Conservation (phyloP, 2,888 invertebrate species). For the Lycaena phlaeas region DNA sequence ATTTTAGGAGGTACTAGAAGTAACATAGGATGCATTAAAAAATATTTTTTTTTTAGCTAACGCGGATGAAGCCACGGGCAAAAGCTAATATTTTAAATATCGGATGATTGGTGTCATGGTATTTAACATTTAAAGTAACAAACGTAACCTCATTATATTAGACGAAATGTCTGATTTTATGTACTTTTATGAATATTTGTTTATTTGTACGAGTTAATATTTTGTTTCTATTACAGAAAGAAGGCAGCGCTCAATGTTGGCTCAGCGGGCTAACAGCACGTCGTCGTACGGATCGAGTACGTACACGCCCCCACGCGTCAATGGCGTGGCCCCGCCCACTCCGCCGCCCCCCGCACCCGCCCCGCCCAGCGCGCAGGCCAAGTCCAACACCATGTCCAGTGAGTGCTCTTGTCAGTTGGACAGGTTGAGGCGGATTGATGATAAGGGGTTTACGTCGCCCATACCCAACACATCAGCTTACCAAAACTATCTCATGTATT, state of each 20-base stretch:
- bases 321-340: conserved; percentile 32
- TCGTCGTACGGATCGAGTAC: conserved; percentile 20
- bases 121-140: conserved; percentile 10
- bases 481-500: too few relatives aligned
- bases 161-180: too few relatives aligned
- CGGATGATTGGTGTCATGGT: too few relatives aligned
- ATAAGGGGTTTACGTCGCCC: too few relatives aligned
- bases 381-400: conserved; percentile 25
- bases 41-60: too few relatives aligned
- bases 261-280: conserved; percentile 34
- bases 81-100: too few relatives aligned
- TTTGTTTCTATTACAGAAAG: conserved; percentile 33
- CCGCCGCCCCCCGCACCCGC: conserved; percentile 24
- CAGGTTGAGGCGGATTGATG: too few relatives aligned
- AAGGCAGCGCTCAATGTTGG: conserved; percentile 39
- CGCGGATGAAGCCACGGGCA: too few relatives aligned
- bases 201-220: not conserved
- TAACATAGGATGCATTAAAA: too few relatives aligned
- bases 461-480: too few relatives aligned
- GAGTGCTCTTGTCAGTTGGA: conserved; percentile 7
- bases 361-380: conserved; percentile 27
- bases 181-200: not conserved
- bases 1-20: too few relatives aligned
- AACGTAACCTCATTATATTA: conserved; percentile 10
- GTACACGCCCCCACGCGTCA: conserved; percentile 27